A percentile compares a stretch with the other conserved stretches of the same genome.
phyloP scores from a whole-genome alignment of 2,113 vertebrate genomes.

The Lycocorax pyrrhopterus region DNA sequence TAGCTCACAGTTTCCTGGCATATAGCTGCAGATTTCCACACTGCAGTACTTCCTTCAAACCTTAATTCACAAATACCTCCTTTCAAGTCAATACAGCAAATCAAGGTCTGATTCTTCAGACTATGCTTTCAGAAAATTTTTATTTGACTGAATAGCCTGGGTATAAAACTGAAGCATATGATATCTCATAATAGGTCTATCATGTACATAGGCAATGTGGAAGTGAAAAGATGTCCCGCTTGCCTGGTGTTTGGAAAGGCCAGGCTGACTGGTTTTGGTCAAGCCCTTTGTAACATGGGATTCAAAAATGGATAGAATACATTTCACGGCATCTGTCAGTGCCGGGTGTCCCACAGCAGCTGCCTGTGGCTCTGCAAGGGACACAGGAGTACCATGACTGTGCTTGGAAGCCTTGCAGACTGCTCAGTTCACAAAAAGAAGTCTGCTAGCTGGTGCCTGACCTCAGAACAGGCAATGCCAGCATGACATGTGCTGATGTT shows the following conservation, averaged over 20 bases:
- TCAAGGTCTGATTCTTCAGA: neutral
- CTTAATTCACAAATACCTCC: neutral
- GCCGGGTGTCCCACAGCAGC: neutral
- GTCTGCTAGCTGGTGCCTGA: neutral
- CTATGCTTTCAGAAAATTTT: neutral
- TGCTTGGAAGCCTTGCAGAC: neutral
- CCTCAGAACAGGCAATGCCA: neutral
- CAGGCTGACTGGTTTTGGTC: neutral
- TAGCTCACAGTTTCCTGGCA: neutral
- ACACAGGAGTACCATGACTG: too few relatives aligned
- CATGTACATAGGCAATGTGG: neutral
- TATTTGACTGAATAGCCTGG: neutral
- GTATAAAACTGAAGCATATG: neutral
- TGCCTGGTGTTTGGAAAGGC: neutral
- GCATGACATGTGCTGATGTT: neutral
- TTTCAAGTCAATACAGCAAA: neutral
- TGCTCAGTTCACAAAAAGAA: neutral
- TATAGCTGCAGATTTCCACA: neutral
- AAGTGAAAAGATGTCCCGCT: neutral
- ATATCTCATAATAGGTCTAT: neutral
- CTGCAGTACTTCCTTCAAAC: neutral
- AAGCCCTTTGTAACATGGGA: neutral
- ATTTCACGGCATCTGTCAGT: fast-evolving
- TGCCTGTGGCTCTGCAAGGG: neutral
- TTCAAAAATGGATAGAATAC: neutral